Percentiles rank a stretch among this genome's conserved stretches.
Conservation (phyloP, 2,888 invertebrate genomes). For the Papilio elwesi region DNA sequence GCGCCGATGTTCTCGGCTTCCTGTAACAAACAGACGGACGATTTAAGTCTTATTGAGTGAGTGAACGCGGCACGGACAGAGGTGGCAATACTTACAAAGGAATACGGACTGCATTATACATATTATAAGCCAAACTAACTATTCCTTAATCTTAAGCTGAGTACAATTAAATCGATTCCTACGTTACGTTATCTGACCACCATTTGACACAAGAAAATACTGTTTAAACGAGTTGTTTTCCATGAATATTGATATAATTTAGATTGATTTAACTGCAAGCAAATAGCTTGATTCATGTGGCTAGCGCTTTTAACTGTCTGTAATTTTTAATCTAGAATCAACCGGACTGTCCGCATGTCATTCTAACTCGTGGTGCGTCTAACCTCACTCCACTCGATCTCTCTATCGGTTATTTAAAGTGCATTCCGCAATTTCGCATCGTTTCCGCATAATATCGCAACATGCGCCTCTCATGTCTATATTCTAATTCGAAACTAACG, state of each 20-base stretch:
- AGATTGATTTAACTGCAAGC: too few relatives aligned
- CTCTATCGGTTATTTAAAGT: constrained; percentile 45
- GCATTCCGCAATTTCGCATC: constrained; percentile 39
- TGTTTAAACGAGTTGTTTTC: background rate
- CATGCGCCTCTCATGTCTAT: constrained; percentile 27
- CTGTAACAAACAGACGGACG: constrained; percentile 71
- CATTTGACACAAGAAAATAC: background rate
- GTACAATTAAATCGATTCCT: too few relatives aligned
- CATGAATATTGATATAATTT: background rate
- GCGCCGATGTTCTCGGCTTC: constrained; percentile 63
- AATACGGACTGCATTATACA: background rate
- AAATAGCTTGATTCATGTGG: background rate
- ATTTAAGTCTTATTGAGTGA: constrained; percentile 67
- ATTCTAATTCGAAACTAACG: constrained; percentile 34
- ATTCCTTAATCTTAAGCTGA: too few relatives aligned
- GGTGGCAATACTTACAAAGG: constrained; percentile 28
- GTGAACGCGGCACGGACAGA: constrained; percentile 51
- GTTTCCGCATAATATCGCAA: constrained; percentile 38
- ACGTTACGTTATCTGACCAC: background rate
- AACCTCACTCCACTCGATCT: constrained; percentile 36
- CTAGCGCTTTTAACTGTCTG: background rate
- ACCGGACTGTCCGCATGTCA: constrained; percentile 1
- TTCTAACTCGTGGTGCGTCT: background rate
- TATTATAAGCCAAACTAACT: background rate
- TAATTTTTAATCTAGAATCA: background rate